Conservation (phyloP, 2,888 invertebrate genomes). For the Caradrina clavipalpis region DNA sequence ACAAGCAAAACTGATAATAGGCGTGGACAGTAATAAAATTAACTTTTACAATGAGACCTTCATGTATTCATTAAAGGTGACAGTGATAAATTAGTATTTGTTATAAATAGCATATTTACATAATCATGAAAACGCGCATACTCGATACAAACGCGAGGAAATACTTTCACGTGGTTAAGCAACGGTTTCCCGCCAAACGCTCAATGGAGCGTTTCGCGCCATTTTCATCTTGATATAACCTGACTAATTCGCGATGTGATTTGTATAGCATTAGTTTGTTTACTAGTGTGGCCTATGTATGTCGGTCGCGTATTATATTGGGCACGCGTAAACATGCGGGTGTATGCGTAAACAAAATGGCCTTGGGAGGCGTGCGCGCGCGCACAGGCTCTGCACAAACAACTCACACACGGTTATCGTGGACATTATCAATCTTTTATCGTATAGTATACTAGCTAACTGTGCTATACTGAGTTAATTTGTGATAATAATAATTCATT, state of each 20-base stretch:
- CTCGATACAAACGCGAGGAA: conserved; percentile 65
- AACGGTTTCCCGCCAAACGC: conserved; percentile 86
- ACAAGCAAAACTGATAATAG: conserved; percentile 16
- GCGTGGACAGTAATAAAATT: neutral
- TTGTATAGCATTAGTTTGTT: conserved; percentile 63
- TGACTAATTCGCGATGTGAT: conserved; percentile 75
- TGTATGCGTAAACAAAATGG: conserved; percentile 87
- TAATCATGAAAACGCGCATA: conserved; percentile 30
- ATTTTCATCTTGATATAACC: conserved; percentile 78
- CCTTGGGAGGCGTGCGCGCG: conserved; percentile 84
- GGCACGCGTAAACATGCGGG: conserved; percentile 82
- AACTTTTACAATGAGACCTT: conserved; percentile 1
- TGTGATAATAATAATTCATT: conserved; percentile 66
- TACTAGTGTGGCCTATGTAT: conserved; percentile 65
- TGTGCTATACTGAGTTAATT: conserved; percentile 57
- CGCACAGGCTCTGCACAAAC: conserved; percentile 78
- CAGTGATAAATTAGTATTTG: conserved; percentile 20
- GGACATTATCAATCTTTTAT: conserved; percentile 80
- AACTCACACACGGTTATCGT: conserved; percentile 76
- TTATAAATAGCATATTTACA: conserved; percentile 48
- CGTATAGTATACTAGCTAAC: conserved; percentile 72
- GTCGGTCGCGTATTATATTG: conserved; percentile 75
- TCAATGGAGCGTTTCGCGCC: conserved; percentile 89
- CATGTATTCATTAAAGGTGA: conserved; percentile 7
- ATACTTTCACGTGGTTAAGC: conserved; percentile 84